Conservation (phyloP, 2,797 vertebrate genomes). For the Malurus splendens region DNA sequence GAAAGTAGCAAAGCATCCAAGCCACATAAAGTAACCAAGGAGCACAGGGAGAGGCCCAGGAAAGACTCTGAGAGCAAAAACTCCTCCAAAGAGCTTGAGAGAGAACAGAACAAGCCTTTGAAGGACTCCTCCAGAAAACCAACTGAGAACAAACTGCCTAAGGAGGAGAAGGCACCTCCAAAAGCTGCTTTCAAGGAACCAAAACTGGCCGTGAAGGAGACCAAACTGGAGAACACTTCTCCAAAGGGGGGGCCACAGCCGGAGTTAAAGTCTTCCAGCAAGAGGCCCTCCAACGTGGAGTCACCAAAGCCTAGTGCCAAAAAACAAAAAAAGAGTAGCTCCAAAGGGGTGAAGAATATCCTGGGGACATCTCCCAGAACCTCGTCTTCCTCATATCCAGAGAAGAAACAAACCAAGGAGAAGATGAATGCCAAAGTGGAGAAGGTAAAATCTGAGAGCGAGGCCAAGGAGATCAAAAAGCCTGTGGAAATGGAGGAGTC, state of each 20-base stretch:
- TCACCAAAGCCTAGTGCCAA: conserved; percentile 93
- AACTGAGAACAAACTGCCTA: conserved; percentile 84
- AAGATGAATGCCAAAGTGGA: conserved; percentile 79
- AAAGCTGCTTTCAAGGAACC: conserved; percentile 98
- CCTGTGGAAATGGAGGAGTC: conserved; percentile 88
- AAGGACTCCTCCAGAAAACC: conserved; percentile 88
- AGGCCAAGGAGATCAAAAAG: conserved; percentile 87
- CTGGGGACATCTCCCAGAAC: conserved; percentile 83
- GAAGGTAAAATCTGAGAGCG: conserved; percentile 84
- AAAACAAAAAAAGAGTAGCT: conserved; percentile 91
- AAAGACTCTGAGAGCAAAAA: conserved; percentile 97
- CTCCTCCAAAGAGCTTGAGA: conserved; percentile 82
- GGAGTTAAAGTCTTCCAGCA: conserved; percentile 86
- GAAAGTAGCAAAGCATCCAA: conserved; percentile 88
- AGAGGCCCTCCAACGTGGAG: conserved; percentile 86
- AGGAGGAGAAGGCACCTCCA: conserved; percentile 89
- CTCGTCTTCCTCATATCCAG: conserved; percentile 76
- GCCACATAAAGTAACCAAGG: conserved; percentile 92
- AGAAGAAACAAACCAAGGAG: conserved; percentile 90
- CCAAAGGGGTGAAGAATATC: conserved; percentile 82
- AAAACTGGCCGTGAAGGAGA: conserved; percentile 92
- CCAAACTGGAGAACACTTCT: conserved; percentile 91
- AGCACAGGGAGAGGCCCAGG: conserved; percentile 89
- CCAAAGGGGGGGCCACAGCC: conserved; percentile 87
- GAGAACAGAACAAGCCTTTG: conserved; percentile 78